Percentiles rank a stretch among this genome's conserved stretches.
These are phyloP conservation scores for Chirona hameri DNA, from an alignment of 2,888 invertebrate species.

Conservation along the genomic window DNA sequence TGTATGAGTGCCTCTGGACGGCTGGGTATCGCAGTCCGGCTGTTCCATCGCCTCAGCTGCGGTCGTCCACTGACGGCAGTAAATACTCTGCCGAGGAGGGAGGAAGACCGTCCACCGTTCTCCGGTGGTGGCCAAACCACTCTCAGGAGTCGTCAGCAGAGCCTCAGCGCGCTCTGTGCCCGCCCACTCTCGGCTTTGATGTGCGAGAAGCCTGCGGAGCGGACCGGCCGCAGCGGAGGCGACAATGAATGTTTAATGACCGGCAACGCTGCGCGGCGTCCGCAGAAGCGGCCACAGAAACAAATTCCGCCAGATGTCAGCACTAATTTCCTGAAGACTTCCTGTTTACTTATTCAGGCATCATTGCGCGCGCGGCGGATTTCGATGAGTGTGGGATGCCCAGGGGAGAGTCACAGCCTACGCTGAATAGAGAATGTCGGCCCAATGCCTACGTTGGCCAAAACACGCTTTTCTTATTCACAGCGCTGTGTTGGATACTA, in stretches of 20 bases:
- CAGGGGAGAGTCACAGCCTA: not conserved
- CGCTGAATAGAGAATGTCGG: not conserved
- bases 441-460: not conserved
- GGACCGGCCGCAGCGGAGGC: not conserved
- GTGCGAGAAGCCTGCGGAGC: not conserved
- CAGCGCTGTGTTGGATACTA: not conserved
- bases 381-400: not conserved
- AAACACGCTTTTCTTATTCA: not conserved
- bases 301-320: slow-evolving; percentile 13
- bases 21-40: not conserved
- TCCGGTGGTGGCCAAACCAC: not conserved
- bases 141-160: not conserved
- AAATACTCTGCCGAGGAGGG: not conserved
- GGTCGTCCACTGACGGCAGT: not conserved
- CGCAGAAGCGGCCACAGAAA: not conserved
- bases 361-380: not conserved
- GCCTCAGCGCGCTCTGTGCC: not conserved
- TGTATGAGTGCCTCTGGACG: not conserved
- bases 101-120: not conserved
- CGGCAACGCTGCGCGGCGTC: not conserved
- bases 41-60: not conserved
- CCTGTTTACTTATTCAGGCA: slow-evolving; percentile 2
- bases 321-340: slow-evolving; percentile 1
- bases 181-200: not conserved
- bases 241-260: slow-evolving; percentile 7